Base-by-base conservation (phyloP, 2,888 invertebrate species). In the Abrostola triplasia region DNA sequence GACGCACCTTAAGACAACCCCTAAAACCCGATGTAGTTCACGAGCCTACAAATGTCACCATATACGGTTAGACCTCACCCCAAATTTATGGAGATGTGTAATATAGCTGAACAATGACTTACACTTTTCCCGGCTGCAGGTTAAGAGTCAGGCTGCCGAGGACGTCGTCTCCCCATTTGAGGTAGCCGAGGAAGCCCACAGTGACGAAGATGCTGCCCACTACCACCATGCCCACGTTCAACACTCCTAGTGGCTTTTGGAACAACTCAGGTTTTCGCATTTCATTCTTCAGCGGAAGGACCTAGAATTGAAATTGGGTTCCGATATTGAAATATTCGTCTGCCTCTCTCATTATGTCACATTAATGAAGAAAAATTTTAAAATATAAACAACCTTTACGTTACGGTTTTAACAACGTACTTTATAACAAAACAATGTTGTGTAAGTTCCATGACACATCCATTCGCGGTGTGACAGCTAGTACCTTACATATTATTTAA, bases 201-300 rank as follows among this genome's bases (percentile, higher is more conserved):
- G 96, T 93, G 47, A 97, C 95, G 88, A 98, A 98, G 81, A 98
- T 95, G 54, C 94, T 84, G 0, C 97, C 96, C 0, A 99, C 98
- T 11, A 97, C 92, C 4, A 96, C 92, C 98, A 99, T 98, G 55
- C 98, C 98, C 1, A 98, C 96, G 87, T 99, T 99, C 35, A 99
- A 92, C 0, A 99, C 98, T 1, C 99, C 99, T 8, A 97, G 88
- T 6, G 96, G 95, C 67, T 96, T 97, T 78, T 96, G 96, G 91
- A 99, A 99, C 73, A 96, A 95, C 61, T 95, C 94, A 0, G 98
- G 98, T 12, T 95, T 95, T 73, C 95, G 96, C 99, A 99, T 99
- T 87, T 98, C 97, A 87, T 98, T 98, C 91, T 99, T 98, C 78
- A 99, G 90, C 0, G 99, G 99, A 67, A 99, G 92, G n/a, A 99